phyloP scores from a whole-genome alignment of 30 jellyfish, hydroid and myxozoan species.

The Aurelia coerulea region DNA sequence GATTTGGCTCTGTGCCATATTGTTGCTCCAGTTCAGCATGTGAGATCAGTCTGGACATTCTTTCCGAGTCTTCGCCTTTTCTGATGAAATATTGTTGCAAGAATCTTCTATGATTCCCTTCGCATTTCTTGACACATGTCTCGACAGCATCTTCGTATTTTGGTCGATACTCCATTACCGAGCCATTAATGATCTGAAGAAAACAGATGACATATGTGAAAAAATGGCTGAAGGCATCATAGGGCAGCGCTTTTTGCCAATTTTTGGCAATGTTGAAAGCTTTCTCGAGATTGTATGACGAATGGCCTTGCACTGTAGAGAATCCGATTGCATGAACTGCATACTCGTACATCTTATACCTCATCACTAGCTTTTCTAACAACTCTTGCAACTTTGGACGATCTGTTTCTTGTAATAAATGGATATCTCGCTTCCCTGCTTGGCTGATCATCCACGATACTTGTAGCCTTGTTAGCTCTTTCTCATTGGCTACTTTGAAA shows the following conservation, averaged over 20 bases:
- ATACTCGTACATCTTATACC: constrained; percentile 15
- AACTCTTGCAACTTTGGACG: constrained; percentile 12
- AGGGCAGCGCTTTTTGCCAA: constrained; percentile 17
- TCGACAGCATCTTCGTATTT: constrained; percentile 5
- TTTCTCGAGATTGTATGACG: constrained; percentile 9
- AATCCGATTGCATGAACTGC: not conserved
- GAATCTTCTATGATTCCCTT: constrained; percentile 10
- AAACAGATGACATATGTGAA: constrained; percentile 15
- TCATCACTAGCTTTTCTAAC: constrained; percentile 24
- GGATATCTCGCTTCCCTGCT: constrained; percentile 16
- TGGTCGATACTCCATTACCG: not conserved
- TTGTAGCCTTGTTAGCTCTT: constrained; percentile 44
- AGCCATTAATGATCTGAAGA: constrained; percentile 11
- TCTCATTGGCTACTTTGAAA: constrained; percentile 37
- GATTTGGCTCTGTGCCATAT: not conserved
- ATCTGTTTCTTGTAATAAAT: not conserved
- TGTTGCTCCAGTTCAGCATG: constrained; percentile 9
- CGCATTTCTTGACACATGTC: constrained; percentile 4
- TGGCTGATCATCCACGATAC: constrained; percentile 34
- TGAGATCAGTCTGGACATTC: constrained; percentile 15
- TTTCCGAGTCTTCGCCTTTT: not conserved
- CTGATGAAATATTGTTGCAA: constrained; percentile 1
- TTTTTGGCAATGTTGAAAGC: not conserved
- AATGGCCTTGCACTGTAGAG: constrained; percentile 3
- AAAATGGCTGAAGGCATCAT: constrained; percentile 22